phyloP scores from a whole-genome alignment of 2,797 vertebrate genomes.

The Mus minutoides region DNA sequence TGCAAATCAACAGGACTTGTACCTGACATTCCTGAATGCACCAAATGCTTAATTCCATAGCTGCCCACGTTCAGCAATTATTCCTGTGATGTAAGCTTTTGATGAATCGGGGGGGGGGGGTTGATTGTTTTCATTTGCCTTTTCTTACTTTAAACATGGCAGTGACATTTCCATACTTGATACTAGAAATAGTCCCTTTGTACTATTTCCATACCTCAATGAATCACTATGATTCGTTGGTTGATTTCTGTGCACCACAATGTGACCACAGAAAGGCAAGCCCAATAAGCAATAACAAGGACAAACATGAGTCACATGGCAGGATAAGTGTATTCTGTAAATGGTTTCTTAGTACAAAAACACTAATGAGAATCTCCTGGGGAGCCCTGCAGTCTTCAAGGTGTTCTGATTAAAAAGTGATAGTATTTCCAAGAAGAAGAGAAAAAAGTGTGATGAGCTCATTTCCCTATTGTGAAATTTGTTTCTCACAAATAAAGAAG shows the following conservation, averaged over 20 bases:
- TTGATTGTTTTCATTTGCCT: neutral
- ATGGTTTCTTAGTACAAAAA: neutral
- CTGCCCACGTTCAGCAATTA: neutral
- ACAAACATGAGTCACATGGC: neutral
- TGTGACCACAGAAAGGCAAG: constrained; percentile 12
- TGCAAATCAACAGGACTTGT: neutral
- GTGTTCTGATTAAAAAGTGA: neutral
- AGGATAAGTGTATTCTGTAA: neutral
- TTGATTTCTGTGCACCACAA: neutral
- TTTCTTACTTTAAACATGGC: constrained; percentile 37
- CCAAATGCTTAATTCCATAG: neutral
- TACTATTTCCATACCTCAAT: constrained; percentile 13
- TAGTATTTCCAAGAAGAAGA: neutral
- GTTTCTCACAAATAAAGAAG: neutral
- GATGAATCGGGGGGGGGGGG: neutral
- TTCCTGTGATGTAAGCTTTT: neutral
- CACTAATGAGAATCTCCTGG: no score
- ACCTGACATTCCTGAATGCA: neutral
- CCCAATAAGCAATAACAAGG: neutral
- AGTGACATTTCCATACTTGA: constrained; percentile 17
- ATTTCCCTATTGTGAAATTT: constrained; percentile 16
- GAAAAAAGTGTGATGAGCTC: neutral
- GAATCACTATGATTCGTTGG: constrained; percentile 41
- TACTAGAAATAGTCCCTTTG: neutral
- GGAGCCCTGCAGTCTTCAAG: neutral